Conservation (phyloP, 2,888 invertebrate species). For the Beris morrisii region DNA sequence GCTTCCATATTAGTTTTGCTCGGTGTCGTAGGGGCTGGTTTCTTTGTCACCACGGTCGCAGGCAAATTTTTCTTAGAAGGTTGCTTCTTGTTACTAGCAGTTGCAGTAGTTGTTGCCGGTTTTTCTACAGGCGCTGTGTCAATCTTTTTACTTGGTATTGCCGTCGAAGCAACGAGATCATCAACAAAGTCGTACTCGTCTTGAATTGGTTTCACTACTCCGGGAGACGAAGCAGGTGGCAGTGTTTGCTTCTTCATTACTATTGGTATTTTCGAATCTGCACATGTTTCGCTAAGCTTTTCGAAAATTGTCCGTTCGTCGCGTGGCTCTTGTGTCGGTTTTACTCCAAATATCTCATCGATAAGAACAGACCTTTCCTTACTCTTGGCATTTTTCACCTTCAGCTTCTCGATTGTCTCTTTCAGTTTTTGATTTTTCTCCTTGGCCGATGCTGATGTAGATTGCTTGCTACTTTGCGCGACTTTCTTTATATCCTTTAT, state of each 20-base stretch:
- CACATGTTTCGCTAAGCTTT: slow-evolving; percentile 36
- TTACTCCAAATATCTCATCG: slow-evolving; percentile 39
- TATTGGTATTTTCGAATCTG: slow-evolving; percentile 24
- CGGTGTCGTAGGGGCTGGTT: neutral
- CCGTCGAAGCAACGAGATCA: slow-evolving; percentile 47
- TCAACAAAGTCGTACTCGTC: slow-evolving; percentile 46
- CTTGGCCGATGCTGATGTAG: slow-evolving; percentile 25
- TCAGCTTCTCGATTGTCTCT: slow-evolving; percentile 66
- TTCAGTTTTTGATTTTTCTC: slow-evolving; percentile 60
- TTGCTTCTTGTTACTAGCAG: slow-evolving; percentile 24
- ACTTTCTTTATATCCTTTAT: slow-evolving; percentile 46
- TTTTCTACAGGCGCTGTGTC: slow-evolving; percentile 40
- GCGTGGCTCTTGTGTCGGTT: slow-evolving; percentile 36
- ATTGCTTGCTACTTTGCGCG: slow-evolving; percentile 44
- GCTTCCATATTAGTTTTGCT: slow-evolving; percentile 60
- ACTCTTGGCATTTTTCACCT: slow-evolving; percentile 56
- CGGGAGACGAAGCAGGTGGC: neutral
- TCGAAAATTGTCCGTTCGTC: slow-evolving; percentile 38
- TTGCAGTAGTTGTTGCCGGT: slow-evolving; percentile 25
- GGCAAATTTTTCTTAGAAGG: slow-evolving; percentile 41
- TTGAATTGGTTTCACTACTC: slow-evolving; percentile 40
- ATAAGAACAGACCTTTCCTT: slow-evolving; percentile 39
- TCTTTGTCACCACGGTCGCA: neutral
- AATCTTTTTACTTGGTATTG: slow-evolving; percentile 41
- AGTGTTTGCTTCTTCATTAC: neutral